Evolutionary conservation across 2,888 invertebrate species (phyloP).

Genomic region (Brassicogethes aeneus): DNA sequence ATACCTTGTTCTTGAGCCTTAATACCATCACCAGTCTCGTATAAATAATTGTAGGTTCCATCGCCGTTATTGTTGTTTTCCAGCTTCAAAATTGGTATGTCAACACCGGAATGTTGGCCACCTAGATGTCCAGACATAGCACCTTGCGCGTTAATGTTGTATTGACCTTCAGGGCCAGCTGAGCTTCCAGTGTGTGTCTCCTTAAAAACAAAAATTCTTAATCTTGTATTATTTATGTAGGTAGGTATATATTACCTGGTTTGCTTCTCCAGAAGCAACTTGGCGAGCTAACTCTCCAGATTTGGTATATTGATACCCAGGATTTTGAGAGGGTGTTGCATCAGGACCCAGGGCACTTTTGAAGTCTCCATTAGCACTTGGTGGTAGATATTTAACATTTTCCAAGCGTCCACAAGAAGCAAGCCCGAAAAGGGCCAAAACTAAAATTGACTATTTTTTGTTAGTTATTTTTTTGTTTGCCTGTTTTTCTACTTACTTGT

Average conservation of each 20-base stretch:
- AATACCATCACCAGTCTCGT: conserved; percentile 52
- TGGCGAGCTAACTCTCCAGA: background rate
- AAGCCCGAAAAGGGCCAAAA: conserved; percentile 19
- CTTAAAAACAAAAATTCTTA: no score
- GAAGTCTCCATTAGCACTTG: conserved; percentile 4
- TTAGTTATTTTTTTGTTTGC: background rate
- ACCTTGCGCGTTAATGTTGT: background rate
- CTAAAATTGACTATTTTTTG: conserved; percentile 20
- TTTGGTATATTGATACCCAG: background rate
- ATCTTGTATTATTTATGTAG: no score
- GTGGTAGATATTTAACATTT: conserved; percentile 21
- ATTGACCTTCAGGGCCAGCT: background rate
- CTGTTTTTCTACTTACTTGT: background rate
- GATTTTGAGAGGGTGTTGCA: no score
- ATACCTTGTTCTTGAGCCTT: conserved; percentile 31
- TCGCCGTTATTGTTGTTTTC: conserved; percentile 32
- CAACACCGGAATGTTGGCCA: conserved; percentile 12
- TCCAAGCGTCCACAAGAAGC: conserved; percentile 22
- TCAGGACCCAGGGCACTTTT: no score
- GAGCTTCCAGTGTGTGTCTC: no score
- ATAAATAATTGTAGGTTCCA: conserved; percentile 33
- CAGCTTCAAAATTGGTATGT: conserved; percentile 26
- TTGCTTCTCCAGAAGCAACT: background rate
- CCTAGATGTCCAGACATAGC: conserved; percentile 8
- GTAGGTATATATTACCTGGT: no score